Evolutionary conservation across 2,113 vertebrate species (phyloP).

Genomic region (Pygoscelis antarcticus): DNA sequence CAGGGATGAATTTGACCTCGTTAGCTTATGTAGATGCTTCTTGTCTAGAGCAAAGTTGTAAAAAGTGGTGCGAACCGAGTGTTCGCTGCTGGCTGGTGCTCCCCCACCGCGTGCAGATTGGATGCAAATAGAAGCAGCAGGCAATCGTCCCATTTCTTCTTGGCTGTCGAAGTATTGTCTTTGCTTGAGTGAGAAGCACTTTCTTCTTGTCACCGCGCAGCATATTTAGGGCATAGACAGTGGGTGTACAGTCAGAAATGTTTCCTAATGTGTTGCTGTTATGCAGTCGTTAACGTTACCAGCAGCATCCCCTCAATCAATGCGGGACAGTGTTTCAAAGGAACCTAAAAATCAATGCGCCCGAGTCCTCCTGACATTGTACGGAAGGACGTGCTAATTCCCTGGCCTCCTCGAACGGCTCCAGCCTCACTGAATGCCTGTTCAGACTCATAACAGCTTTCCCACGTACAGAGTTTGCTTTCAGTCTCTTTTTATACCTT

Average conservation of each 20-base stretch:
- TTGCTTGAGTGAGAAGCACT: not conserved
- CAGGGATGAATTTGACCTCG: not conserved
- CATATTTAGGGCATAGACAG: not conserved
- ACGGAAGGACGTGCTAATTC: accelerated
- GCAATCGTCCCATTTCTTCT: not conserved
- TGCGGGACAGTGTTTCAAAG: not conserved
- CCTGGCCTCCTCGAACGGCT: not conserved
- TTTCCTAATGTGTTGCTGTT: not conserved
- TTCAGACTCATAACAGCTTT: not conserved
- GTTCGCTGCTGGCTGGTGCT: not conserved
- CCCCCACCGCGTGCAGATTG: not conserved
- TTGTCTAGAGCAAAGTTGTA: not conserved
- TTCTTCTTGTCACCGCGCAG: not conserved
- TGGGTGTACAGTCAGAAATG: not conserved
- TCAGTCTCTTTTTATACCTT: not conserved
- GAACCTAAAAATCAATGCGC: not conserved
- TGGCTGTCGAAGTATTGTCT: not conserved
- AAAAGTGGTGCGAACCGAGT: not conserved
- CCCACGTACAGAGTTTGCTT: accelerated
- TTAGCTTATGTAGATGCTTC: not conserved
- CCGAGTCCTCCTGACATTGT: not conserved
- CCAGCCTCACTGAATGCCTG: not conserved
- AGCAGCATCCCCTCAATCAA: not conserved
- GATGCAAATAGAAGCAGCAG: not conserved
- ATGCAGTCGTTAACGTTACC: accelerated